Conservation (phyloP, 2,113 vertebrate species). For the Pangasianodon gigas region DNA sequence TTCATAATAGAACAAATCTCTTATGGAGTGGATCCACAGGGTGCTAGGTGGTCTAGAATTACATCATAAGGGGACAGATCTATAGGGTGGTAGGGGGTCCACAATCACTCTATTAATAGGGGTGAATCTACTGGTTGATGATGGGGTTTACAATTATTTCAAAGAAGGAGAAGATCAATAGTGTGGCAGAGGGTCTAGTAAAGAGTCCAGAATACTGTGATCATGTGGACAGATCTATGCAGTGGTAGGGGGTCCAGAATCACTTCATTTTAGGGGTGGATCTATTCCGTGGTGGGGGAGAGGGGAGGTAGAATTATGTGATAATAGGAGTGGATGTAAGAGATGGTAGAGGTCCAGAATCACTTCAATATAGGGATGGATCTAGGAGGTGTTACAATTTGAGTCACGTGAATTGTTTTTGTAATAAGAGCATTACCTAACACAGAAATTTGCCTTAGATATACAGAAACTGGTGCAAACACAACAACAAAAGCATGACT, state of each 20-base stretch:
- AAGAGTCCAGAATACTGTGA: not conserved
- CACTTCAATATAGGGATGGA: not conserved
- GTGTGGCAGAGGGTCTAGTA: not conserved
- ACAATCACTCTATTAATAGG: not conserved
- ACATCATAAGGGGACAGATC: not conserved
- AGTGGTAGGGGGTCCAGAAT: not conserved
- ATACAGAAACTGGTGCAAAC: not conserved
- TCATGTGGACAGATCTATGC: not conserved
- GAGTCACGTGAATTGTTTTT: too few relatives aligned
- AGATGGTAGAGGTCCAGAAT: not conserved
- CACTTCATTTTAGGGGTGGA: not conserved
- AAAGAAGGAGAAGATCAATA: not conserved
- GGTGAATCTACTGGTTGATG: not conserved
- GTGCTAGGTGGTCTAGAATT: not conserved
- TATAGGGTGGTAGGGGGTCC: not conserved
- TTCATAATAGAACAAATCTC: not conserved
- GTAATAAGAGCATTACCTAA: too few relatives aligned
- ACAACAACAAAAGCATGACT: not conserved
- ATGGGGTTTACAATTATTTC: not conserved
- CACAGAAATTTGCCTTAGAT: too few relatives aligned
- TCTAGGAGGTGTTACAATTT: not conserved
- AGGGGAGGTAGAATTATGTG: not conserved
- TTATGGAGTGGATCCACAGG: not conserved
- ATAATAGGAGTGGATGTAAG: not conserved
- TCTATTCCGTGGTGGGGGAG: not conserved